Evolutionary conservation across 2,888 invertebrate species (phyloP).

Genomic region (Colostygia pectinataria): DNA sequence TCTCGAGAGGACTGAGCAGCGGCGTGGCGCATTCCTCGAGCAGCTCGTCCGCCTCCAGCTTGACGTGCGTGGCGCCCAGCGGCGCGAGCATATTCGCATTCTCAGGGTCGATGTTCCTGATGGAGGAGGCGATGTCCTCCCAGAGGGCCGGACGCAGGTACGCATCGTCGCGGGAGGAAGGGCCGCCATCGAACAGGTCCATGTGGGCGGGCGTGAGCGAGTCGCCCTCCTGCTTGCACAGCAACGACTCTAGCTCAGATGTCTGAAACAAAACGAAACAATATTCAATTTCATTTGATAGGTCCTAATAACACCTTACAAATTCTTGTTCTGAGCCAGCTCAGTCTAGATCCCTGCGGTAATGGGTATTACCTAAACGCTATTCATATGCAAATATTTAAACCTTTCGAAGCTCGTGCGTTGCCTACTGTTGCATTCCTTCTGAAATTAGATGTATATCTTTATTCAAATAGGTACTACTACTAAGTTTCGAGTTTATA

Average conservation of each 20-base stretch:
- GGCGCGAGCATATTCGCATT: constrained; percentile 93
- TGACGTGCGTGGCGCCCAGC: constrained; percentile 86
- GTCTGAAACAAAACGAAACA: constrained; percentile 80
- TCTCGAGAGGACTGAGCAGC: constrained; percentile 89
- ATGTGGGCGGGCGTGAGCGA: constrained; percentile 78
- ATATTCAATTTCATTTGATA: neutral
- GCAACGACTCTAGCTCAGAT: constrained; percentile 90
- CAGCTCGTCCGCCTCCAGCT: constrained; percentile 88
- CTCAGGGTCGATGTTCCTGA: constrained; percentile 94
- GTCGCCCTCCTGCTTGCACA: constrained; percentile 89
- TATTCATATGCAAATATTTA: constrained; percentile 43
- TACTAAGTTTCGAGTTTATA: too few species aligned
- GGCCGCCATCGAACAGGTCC: constrained; percentile 80
- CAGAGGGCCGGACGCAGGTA: constrained; percentile 94
- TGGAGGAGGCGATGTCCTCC: constrained; percentile 96
- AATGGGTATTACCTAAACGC: constrained; percentile 37
- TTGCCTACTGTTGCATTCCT: constrained; percentile 22
- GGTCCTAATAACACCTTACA: constrained; percentile 1
- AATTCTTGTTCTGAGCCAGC: neutral
- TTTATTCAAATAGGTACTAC: constrained; percentile 8
- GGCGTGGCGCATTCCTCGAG: constrained; percentile 86
- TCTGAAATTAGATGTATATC: constrained; percentile 22
- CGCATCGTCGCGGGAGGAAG: constrained; percentile 89
- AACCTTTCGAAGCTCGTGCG: constrained; percentile 18
- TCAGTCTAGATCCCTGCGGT: constrained; percentile 9